Percentiles rank a stretch among this genome's conserved stretches.
phyloP scores from a whole-genome alignment of 2,797 vertebrate species.

The Halcyon leucocephala region DNA sequence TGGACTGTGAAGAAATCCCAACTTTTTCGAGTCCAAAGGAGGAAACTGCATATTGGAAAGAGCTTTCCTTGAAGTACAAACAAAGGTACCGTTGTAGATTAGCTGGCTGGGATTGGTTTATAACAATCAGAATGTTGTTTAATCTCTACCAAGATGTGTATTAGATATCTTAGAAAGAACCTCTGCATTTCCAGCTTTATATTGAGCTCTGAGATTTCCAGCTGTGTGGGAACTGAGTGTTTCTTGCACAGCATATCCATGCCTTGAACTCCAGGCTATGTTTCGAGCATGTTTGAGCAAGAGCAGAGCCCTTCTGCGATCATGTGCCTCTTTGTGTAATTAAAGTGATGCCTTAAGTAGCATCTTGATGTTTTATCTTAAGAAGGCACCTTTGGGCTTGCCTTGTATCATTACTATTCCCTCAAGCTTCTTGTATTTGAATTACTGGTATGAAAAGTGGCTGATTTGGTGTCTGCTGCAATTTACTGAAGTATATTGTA shows the following conservation, averaged over 20 bases:
- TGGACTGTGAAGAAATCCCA: conserved; percentile 97
- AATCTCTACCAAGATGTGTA: not conserved
- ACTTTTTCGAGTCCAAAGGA: conserved; percentile 95
- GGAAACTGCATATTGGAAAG: conserved; percentile 96
- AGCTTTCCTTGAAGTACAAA: conserved; percentile 92
- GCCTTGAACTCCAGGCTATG: conserved; percentile 17
- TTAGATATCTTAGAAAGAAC: not conserved
- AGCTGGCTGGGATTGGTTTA: not conserved
- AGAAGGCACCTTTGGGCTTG: conserved; percentile 14
- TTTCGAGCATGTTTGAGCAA: conserved; percentile 41
- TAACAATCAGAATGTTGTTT: not conserved
- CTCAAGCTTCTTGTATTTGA: not conserved
- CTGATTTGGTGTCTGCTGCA: not conserved
- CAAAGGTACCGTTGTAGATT: conserved; percentile 85
- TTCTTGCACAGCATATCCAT: not conserved
- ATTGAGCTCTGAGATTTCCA: not conserved
- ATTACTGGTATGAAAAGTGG: conserved; percentile 9
- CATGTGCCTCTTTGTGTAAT: not conserved
- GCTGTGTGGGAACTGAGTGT: not conserved
- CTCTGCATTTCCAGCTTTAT: not conserved
- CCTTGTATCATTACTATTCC: not conserved
- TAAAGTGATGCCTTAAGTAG: conserved; percentile 33
- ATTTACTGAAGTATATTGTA: not conserved
- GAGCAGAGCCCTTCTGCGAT: not conserved
- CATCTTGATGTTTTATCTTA: conserved; percentile 23